These are phyloP conservation scores for Drosophila insularis DNA, from an alignment of 1,140 invertebrate species.

Conservation along the genomic window DNA sequence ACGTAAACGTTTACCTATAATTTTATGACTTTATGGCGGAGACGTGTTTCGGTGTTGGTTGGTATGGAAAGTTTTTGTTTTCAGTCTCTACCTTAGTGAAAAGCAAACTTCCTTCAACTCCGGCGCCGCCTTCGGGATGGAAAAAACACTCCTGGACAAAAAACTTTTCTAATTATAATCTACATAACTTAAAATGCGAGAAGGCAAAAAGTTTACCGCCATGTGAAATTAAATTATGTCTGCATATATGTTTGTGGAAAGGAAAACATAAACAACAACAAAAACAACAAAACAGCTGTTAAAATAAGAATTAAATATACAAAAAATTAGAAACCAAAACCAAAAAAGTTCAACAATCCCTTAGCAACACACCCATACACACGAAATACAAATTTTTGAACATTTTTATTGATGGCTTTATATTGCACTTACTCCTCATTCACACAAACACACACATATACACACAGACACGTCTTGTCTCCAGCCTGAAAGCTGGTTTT, in stretches of 20 bases:
- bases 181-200: conserved; percentile 79
- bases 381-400: conserved; percentile 44
- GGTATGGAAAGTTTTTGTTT: conserved; percentile 61
- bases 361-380: conserved; percentile 30
- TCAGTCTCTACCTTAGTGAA: not conserved
- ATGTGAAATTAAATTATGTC: conserved; percentile 75
- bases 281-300: conserved; percentile 59
- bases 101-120: not conserved
- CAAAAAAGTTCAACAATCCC: conserved; percentile 40
- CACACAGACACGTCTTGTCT: not conserved
- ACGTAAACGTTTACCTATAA: conserved; percentile 80
- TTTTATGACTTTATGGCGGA: conserved; percentile 73
- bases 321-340: conserved; percentile 9
- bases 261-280: not conserved
- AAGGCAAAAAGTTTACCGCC: conserved; percentile 64
- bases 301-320: conserved; percentile 61
- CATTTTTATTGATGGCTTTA: conserved; percentile 72
- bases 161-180: conserved; percentile 80
- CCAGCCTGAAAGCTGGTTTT: not conserved
- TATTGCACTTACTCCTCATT: conserved; percentile 36
- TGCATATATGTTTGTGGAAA: conserved; percentile 24
- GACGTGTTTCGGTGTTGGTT: conserved; percentile 29
- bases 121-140: no score
- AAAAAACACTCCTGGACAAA: conserved; percentile 25
- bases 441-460: not conserved